Percentiles rank a stretch among this genome's conserved stretches.
Conservation (phyloP, 2,888 invertebrate genomes). For the Coleophora flavipennella region DNA sequence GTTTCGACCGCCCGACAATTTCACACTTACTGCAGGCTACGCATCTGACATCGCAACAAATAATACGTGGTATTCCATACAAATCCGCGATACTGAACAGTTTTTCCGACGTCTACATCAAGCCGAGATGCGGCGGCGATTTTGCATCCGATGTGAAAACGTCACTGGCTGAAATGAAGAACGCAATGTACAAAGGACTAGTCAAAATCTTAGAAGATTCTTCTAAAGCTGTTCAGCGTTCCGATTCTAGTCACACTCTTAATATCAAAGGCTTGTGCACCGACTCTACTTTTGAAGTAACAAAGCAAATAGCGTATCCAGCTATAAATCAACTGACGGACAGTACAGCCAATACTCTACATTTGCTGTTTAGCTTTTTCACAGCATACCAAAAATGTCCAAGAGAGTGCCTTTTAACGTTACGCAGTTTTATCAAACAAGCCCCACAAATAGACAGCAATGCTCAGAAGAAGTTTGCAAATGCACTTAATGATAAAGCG, state of each 20-base stretch:
- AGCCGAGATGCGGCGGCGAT: conserved; percentile 61
- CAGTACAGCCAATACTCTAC: conserved; percentile 6
- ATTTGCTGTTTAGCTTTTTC: conserved; percentile 31
- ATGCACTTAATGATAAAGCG: conserved; percentile 29
- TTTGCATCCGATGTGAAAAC: conserved; percentile 41
- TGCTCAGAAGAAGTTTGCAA: conserved; percentile 10
- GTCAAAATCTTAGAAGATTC: conserved; percentile 24
- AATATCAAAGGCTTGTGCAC: conserved; percentile 59
- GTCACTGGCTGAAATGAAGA: conserved; percentile 63
- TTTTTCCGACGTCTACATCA: conserved; percentile 78
- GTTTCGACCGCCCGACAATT: conserved; percentile 73
- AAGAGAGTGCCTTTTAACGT: conserved; percentile 19
- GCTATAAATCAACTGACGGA: background rate
- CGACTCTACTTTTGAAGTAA: conserved; percentile 61
- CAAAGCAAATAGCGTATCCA: conserved; percentile 69
- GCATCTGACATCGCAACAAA: conserved; percentile 76
- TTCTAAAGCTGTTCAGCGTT: conserved; percentile 7
- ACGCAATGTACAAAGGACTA: conserved; percentile 49
- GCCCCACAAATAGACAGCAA: conserved; percentile 16
- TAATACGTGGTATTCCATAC: conserved; percentile 72
- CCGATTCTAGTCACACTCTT: conserved; percentile 37
- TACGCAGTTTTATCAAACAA: conserved; percentile 28
- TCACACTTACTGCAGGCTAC: conserved; percentile 78
- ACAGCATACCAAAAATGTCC: conserved; percentile 44
- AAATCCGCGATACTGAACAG: conserved; percentile 70